Evolutionary conservation across 1,140 invertebrate genomes (phyloP), one percentile per base, ranked within the genome.

Genomic region (Drosophila ananassae): DNA sequence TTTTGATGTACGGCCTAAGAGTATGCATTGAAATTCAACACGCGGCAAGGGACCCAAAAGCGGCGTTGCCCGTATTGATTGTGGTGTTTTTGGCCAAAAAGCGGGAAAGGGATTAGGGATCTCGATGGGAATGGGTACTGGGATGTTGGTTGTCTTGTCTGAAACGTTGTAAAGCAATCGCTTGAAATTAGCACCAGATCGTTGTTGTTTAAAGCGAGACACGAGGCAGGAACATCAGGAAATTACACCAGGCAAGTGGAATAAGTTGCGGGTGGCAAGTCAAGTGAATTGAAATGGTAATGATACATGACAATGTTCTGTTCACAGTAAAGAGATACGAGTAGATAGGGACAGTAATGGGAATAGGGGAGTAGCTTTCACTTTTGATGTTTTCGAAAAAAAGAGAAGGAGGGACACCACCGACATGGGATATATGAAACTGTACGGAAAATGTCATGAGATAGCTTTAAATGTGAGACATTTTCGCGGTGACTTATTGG

Each of bases 21-120:
- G 82, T 87, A 71, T 78, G 82, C 82, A 87, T 87, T 87, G 82
- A 89, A 87, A 87, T 87, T 87, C 83, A 87, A 87, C 83, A 87
- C 82, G 75, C 82, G 61, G 62, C 82, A 61, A 78, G 71, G 55
- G 75, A 52, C 72, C 64, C 37, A 50, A 44, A 46, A 58, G 17
- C 17, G 7, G 44, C 68, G 55, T 51, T 63, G 17, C 34, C 50
- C 25, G 52, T 74, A 73, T 74, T 57, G 55, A 59, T 67, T 67
- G 61, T 57, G 53, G 57, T 34, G 59, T n/a, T 22, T 17, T 3
- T 6, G 17, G n/a, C 13, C 3, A 46, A 46, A 46, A 9, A 6
- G 59, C 7, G 21, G n/a, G 21, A 6, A 10, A 9, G 28, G 13
- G 41, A 13, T n/a, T 0, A 34, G 5, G 32, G 24, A 48, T 21